These are phyloP conservation scores for Sarcophaga peregrina DNA, from an alignment of 1,140 invertebrate genomes.

Conservation along the genomic window DNA sequence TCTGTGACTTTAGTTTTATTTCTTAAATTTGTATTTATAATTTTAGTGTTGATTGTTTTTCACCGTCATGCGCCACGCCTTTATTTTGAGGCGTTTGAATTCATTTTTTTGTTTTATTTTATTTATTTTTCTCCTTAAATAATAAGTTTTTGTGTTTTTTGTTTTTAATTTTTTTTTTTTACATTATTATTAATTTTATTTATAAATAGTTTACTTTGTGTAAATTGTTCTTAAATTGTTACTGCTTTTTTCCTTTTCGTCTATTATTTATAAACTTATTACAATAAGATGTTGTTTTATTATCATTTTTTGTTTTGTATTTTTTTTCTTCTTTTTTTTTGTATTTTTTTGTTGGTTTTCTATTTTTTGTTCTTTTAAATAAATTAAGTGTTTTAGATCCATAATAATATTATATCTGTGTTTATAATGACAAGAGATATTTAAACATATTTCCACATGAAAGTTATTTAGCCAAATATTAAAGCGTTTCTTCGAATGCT, in stretches of 20 bases:
- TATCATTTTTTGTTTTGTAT: neutral
- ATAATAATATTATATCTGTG: constrained; percentile 47
- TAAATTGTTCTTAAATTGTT: constrained; percentile 22
- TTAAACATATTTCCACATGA: constrained; percentile 13
- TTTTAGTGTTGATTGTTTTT: constrained; percentile 28
- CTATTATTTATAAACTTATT: constrained; percentile 35
- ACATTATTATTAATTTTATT: neutral
- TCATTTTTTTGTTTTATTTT: too few relatives aligned
- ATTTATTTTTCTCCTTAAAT: neutral
- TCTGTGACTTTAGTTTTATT: neutral
- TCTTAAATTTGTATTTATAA: neutral
- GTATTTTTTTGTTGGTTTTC: neutral
- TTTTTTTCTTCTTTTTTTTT: neutral
- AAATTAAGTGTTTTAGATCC: constrained; percentile 42
- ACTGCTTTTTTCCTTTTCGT: constrained; percentile 18
- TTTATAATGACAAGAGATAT: constrained; percentile 41
- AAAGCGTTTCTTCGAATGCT: constrained; percentile 94
- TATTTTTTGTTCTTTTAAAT: constrained; percentile 18
- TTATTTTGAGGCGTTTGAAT: too few relatives aligned
- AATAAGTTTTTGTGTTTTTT: neutral
- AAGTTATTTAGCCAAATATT: constrained; percentile 58
- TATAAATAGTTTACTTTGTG: constrained; percentile 26
- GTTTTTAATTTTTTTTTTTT: constrained; percentile 3
- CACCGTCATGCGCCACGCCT: neutral
- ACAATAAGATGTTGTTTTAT: constrained; percentile 18